These are phyloP conservation scores for Acanthisitta chloris DNA, from an alignment of 2,113 vertebrate genomes.

Conservation along the genomic window DNA sequence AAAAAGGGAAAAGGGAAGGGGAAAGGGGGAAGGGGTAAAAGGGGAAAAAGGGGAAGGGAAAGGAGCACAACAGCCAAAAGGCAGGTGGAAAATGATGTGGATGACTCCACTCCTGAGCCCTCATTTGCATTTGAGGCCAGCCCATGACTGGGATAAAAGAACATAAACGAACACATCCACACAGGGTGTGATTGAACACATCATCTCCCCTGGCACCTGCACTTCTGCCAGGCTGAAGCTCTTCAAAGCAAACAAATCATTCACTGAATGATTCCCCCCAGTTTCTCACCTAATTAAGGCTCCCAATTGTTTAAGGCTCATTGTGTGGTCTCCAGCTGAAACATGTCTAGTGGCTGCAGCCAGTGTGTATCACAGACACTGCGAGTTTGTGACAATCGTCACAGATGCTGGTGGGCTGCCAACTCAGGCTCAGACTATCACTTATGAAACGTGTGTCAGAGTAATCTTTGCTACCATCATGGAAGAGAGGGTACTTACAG, in stretches of 20 bases:
- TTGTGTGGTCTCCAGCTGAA: no score
- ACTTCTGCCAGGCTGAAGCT: background rate
- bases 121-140: background rate
- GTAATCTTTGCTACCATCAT: no score
- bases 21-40: no score
- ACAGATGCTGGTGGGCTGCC: no score
- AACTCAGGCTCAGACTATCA: no score
- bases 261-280: background rate
- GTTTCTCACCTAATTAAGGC: constrained; percentile 11
- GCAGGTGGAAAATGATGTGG: background rate
- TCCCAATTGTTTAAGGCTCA: background rate
- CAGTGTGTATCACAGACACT: no score
- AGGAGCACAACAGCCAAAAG: fast-evolving
- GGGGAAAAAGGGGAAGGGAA: no score
- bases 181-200: background rate
- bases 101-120: background rate
- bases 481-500: no score
- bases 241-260: background rate
- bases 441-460: no score
- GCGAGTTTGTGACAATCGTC: no score
- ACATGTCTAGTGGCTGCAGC: no score
- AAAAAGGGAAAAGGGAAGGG: no score
- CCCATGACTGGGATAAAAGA: background rate
- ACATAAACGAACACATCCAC: background rate
- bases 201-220: background rate